These are phyloP conservation scores for Chesias legatella DNA, from an alignment of 2,888 invertebrate species.

Conservation along the genomic window DNA sequence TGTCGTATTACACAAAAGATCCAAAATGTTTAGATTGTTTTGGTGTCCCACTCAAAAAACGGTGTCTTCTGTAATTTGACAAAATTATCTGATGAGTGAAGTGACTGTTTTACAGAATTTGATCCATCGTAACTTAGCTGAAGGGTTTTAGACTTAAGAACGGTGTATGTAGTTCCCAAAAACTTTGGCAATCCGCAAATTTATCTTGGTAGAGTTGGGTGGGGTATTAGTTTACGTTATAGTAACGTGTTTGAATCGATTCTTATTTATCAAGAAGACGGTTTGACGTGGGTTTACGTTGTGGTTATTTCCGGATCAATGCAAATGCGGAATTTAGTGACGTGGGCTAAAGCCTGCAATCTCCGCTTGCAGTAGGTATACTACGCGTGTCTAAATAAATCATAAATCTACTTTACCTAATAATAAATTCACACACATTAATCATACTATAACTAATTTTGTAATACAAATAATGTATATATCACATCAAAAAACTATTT, in stretches of 20 bases:
- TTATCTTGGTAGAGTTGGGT: constrained; percentile 37
- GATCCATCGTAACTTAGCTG: constrained; percentile 25
- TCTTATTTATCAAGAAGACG: constrained; percentile 57
- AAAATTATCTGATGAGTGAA: constrained; percentile 61
- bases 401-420: no score
- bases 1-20: constrained; percentile 73
- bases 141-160: constrained; percentile 45
- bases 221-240: constrained; percentile 63
- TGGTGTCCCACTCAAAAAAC: constrained; percentile 65
- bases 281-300: constrained; percentile 58
- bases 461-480: no score
- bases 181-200: constrained; percentile 38
- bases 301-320: constrained; percentile 57
- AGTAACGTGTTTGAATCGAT: constrained; percentile 53
- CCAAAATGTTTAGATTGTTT: constrained; percentile 59
- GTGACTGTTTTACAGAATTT: constrained; percentile 28
- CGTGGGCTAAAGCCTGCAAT: constrained; percentile 18
- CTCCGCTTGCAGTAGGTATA: no score
- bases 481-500: no score
- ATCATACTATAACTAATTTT: no score
- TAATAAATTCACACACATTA: no score
- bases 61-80: constrained; percentile 68
- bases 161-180: constrained; percentile 27
- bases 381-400: no score
- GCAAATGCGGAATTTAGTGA: constrained; percentile 49